Percentiles rank a stretch among this genome's conserved stretches.
phyloP scores from a whole-genome alignment of 2,113 vertebrate species.

The Plecotus auritus region DNA sequence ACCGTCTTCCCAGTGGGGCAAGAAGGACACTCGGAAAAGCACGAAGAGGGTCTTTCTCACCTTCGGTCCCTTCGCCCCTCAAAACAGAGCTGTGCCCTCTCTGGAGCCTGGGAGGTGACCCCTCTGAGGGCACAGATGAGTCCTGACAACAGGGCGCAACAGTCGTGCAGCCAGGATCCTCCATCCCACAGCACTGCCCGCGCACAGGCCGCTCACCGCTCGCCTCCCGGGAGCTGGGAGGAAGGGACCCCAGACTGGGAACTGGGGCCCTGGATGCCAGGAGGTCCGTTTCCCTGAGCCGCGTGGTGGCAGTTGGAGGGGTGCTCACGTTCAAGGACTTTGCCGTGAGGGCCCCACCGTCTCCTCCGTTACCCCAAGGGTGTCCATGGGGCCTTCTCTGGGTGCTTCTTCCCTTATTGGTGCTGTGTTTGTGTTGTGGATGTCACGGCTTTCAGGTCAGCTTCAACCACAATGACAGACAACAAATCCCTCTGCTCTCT shows the following conservation, averaged over 20 bases:
- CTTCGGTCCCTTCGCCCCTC: not conserved
- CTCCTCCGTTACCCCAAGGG: not conserved
- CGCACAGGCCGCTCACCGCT: too few species aligned
- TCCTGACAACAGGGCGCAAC: too few species aligned
- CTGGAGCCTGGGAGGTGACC: conserved; percentile 33
- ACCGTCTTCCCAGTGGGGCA: not conserved
- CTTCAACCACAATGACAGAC: not conserved
- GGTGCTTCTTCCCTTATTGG: conserved; percentile 1
- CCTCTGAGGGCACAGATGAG: not conserved
- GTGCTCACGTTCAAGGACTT: conserved; percentile 22
- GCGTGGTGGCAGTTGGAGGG: not conserved
- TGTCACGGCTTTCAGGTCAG: not conserved
- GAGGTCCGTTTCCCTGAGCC: not conserved
- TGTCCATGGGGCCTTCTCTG: not conserved
- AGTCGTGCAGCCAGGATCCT: too few species aligned
- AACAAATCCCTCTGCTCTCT: not conserved
- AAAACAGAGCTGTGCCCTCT: not conserved
- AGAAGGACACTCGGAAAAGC: not conserved
- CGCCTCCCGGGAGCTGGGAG: too few species aligned
- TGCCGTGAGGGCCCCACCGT: not conserved
- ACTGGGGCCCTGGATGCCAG: not conserved
- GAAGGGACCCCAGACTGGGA: not conserved
- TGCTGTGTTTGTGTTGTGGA: conserved; percentile 36
- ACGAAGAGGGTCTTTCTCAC: conserved; percentile 19
- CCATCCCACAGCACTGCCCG: too few species aligned